phyloP scores from a whole-genome alignment of 2,797 vertebrate genomes.

The Sus cebifrons region DNA sequence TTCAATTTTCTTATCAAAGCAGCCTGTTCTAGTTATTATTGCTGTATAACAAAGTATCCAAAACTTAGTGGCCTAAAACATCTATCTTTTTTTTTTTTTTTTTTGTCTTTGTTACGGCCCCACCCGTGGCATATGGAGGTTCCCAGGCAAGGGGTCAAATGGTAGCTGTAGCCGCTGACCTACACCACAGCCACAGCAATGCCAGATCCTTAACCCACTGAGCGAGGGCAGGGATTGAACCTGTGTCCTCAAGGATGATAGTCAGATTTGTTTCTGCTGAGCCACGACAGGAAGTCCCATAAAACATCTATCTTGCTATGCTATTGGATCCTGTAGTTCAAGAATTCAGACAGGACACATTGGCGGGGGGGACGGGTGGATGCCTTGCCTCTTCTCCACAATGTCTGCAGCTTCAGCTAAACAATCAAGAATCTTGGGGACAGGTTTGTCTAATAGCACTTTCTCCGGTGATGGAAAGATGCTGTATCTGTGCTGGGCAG shows the following conservation, averaged over 20 bases:
- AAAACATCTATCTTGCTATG: not conserved
- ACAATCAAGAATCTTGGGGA: not conserved
- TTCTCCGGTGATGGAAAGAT: not conserved
- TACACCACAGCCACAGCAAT: too few relatives aligned
- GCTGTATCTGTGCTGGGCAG: not conserved
- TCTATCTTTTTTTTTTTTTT: not conserved
- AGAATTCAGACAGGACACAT: not conserved
- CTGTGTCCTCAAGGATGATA: too few relatives aligned
- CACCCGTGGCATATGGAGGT: too few relatives aligned
- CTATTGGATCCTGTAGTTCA: not conserved
- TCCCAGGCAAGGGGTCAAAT: too few relatives aligned
- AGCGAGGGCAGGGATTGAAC: too few relatives aligned
- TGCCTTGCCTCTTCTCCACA: not conserved
- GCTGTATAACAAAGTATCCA: not conserved
- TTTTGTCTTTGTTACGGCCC: too few relatives aligned
- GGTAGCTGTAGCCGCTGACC: too few relatives aligned
- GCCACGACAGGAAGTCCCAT: too few relatives aligned
- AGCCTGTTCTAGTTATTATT: not conserved
- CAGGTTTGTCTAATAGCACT: not conserved
- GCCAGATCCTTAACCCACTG: too few relatives aligned
- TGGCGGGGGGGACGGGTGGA: not conserved
- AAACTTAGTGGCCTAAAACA: not conserved
- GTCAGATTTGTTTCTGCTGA: too few relatives aligned
- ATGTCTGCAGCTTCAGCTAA: too few relatives aligned
- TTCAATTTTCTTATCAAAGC: constrained; percentile 45